A percentile compares a stretch with the other conserved stretches of the same genome.
phyloP scores from a whole-genome alignment of 2,113 vertebrate species.

The Aphyosemion australe region DNA sequence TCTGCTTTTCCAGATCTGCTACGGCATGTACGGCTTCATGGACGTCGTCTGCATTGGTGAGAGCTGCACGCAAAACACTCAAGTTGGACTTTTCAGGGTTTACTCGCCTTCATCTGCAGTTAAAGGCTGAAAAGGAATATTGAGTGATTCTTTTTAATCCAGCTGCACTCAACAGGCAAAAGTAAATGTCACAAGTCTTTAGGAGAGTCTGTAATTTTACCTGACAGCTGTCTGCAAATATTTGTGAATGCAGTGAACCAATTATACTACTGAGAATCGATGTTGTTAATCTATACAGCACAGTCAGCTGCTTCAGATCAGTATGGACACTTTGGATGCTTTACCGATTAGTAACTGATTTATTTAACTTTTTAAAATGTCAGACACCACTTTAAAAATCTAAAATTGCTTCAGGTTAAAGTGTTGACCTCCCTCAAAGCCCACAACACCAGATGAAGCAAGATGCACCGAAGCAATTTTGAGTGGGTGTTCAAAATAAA shows the following conservation, averaged over 20 bases:
- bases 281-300: constrained; percentile 23
- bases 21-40: constrained; percentile 99
- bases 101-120: not conserved
- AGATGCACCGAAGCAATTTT: constrained; percentile 12
- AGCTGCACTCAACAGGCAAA: constrained; percentile 18
- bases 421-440: too few species aligned
- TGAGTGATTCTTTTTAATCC: constrained; percentile 15
- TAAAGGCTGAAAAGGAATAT: not conserved
- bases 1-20: constrained; percentile 99
- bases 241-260: constrained; percentile 12
- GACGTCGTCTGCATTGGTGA: constrained; percentile 98
- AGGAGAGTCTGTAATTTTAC: constrained; percentile 23
- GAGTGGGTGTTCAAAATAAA: constrained; percentile 37
- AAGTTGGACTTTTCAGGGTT: not conserved
- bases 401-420: not conserved
- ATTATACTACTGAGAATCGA: constrained; percentile 30
- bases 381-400: constrained; percentile 4
- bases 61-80: constrained; percentile 11
- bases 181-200: constrained; percentile 29
- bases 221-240: constrained; percentile 2
- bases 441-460: not conserved
- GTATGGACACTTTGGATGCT: not conserved
- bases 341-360: constrained; percentile 2
- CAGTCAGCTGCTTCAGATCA: constrained; percentile 8
- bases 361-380: not conserved